These are phyloP conservation scores for Steinernema carpocapsae DNA, from an alignment of 2,888 invertebrate genomes.

Conservation along the genomic window DNA sequence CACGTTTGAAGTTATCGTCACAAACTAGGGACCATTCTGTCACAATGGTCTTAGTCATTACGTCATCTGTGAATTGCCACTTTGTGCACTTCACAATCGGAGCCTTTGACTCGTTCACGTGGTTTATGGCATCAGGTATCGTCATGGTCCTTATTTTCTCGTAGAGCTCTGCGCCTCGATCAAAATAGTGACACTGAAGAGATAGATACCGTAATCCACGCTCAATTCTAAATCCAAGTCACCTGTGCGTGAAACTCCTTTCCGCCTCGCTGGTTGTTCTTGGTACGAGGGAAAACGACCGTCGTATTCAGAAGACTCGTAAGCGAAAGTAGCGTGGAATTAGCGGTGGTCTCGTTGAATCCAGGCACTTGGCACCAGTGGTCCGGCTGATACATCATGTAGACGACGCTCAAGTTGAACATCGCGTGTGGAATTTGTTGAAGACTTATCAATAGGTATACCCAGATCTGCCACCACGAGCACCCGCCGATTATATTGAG, in stretches of 20 bases:
- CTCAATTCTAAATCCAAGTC: too few relatives aligned
- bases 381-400: slow-evolving; percentile 69
- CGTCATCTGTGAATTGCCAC: slow-evolving; percentile 65
- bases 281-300: slow-evolving; percentile 6
- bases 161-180: slow-evolving; percentile 32
- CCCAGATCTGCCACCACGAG: slow-evolving; percentile 64
- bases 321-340: background rate
- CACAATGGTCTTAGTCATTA: slow-evolving; percentile 66
- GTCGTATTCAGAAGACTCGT: slow-evolving; percentile 7
- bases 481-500: slow-evolving; percentile 68
- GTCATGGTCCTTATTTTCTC: slow-evolving; percentile 11
- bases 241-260: slow-evolving; percentile 37
- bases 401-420: slow-evolving; percentile 67
- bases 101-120: background rate
- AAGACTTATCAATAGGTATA: slow-evolving; percentile 66
- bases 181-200: slow-evolving; percentile 39
- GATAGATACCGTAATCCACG: background rate
- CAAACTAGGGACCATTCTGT: slow-evolving; percentile 66
- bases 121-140: slow-evolving; percentile 11
- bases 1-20: slow-evolving; percentile 65
- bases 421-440: slow-evolving; percentile 69
- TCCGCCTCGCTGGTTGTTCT: slow-evolving; percentile 33
- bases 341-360: slow-evolving; percentile 44
- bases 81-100: slow-evolving; percentile 34
- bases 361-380: slow-evolving; percentile 65